Conservation (phyloP, 92 coral and sea anemone genomes). For the Porites cylindrica region DNA sequence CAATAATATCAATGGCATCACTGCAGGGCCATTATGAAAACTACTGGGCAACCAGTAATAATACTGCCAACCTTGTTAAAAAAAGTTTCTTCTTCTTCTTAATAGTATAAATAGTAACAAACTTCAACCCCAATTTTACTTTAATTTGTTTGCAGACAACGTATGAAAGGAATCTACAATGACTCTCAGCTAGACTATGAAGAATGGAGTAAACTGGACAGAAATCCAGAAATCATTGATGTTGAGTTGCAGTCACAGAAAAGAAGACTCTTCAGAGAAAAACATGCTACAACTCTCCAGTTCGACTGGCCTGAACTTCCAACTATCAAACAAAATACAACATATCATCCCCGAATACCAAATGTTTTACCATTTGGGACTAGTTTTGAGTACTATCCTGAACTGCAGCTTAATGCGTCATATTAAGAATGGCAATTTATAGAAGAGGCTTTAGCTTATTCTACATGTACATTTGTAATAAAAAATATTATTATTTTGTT, state of each 20-base stretch:
- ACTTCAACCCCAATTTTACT: background rate
- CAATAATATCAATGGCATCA: too few relatives aligned
- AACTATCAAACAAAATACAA: slow-evolving; percentile 52
- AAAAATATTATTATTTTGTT: too few relatives aligned
- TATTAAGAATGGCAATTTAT: slow-evolving; percentile 34
- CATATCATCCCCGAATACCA: slow-evolving; percentile 82
- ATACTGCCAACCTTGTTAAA: too few relatives aligned
- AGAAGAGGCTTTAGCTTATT: background rate
- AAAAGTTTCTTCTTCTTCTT: too few relatives aligned
- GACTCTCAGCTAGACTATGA: slow-evolving; percentile 81
- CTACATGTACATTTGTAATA: background rate
- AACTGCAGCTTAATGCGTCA: slow-evolving; percentile 72
- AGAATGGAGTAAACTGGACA: slow-evolving; percentile 69
- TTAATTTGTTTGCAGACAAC: slow-evolving; percentile 59
- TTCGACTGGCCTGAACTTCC: slow-evolving; percentile 97
- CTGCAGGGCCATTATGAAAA: too few relatives aligned
- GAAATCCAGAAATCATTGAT: slow-evolving; percentile 78
- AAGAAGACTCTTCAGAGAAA: slow-evolving; percentile 91
- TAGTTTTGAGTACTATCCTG: slow-evolving; percentile 82
- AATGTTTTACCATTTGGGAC: slow-evolving; percentile 84
- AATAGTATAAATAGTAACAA: too few relatives aligned
- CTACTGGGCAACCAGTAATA: too few relatives aligned
- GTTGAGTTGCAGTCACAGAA: slow-evolving; percentile 91
- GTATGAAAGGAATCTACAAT: slow-evolving; percentile 83
- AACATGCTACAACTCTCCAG: slow-evolving; percentile 77